These are phyloP conservation scores for Pseudorasbora parva DNA, from an alignment of 2,113 vertebrate genomes.

Conservation along the genomic window DNA sequence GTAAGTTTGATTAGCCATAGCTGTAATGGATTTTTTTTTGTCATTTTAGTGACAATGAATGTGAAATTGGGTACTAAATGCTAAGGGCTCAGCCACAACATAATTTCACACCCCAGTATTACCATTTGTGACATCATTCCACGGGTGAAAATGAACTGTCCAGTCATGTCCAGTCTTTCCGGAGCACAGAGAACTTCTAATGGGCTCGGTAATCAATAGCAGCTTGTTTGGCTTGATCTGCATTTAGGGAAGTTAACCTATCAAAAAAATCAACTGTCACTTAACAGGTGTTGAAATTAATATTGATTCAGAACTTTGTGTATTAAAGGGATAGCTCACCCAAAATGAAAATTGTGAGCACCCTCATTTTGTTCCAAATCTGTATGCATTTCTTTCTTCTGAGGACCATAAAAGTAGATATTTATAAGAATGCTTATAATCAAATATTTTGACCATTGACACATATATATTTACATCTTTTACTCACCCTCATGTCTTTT, in stretches of 20 bases:
- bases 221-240: neutral
- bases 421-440: too few relatives aligned
- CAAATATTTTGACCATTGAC: too few relatives aligned
- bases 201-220: neutral
- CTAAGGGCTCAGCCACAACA: neutral
- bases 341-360: neutral
- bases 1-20: neutral
- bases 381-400: neutral
- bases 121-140: neutral
- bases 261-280: neutral
- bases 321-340: neutral
- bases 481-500: too few relatives aligned
- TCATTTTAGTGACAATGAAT: neutral
- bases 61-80: neutral
- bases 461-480: too few relatives aligned
- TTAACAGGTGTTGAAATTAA: neutral
- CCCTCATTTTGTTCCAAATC: neutral
- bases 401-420: neutral
- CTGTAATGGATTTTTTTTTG: too few relatives aligned
- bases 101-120: slow-evolving; percentile 13
- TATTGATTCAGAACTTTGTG: neutral
- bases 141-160: slow-evolving; percentile 38
- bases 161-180: slow-evolving; percentile 35
- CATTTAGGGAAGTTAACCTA: neutral
- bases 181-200: slow-evolving; percentile 17